Evolutionary conservation across 2,888 invertebrate genomes (phyloP), one percentile per base, ranked within the genome.

Genomic region (Acanthococcus lagerstroemiae): DNA sequence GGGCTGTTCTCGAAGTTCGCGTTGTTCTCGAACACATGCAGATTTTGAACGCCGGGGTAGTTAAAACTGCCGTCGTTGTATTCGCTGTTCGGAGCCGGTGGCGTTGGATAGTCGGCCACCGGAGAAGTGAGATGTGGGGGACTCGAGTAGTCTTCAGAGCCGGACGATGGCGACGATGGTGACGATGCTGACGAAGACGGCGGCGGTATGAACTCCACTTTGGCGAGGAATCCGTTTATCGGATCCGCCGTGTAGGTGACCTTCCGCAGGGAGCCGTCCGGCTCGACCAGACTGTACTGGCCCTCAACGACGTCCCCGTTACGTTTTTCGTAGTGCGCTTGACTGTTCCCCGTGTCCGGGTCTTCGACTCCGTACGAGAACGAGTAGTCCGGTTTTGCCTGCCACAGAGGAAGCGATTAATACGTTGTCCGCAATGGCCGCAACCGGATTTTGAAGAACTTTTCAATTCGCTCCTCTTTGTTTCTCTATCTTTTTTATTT

Each of bases 281-380:
- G 84, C 74, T 88, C 87, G 45, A 87, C 81, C 27, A 88, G 76
- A 73, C 80, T 80, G 77, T 88, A 88, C 74, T 87, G 84, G 24
- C 88, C 88, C 26, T 78, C 80, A 15, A 88, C 86, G 1, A 81
- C 80, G 73, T 87, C 86, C 2, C 88, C 88, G 71, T 85, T 82
- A 65, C 88, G 80, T 6, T 81, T 80, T 74, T 88, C 87, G 71
- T 84, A 81, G 71, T 86, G 86, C 72, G 82, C 83, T 76, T 88
- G 88, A 65, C 81, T 82, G 75, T 87, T 86, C 63, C 86, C 85
- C 22, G 84, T 84, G 70, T 81, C 79, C 4, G 84, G 85, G 76
- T 88, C 88, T 72, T 86, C 84, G 37, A 88, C 85, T 57, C 88
- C 88, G 72, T 87, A 88, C 1, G 85, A 81, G 76, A 86, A 88